Conservation (phyloP, 1,140 invertebrate species). For the Papilio polyxenes region DNA sequence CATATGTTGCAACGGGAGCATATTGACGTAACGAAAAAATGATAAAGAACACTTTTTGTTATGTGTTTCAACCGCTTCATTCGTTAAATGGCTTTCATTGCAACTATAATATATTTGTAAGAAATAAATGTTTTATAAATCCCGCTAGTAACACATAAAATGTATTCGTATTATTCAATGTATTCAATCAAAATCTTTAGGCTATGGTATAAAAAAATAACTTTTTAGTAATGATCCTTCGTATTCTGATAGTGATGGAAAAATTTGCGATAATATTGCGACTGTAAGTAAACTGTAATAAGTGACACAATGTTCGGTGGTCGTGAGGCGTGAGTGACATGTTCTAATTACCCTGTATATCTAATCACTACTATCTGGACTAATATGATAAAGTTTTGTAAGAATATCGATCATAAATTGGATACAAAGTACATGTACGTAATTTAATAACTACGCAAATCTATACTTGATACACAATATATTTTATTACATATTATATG, state of each 20-base stretch:
- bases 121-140: not conserved
- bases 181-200: not conserved
- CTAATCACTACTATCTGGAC: conserved; percentile 14
- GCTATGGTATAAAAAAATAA: not conserved
- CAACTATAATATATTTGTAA: not conserved
- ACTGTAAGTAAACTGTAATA: not conserved
- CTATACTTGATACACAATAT: not conserved
- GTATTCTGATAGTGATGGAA: not conserved
- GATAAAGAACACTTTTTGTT: not conserved
- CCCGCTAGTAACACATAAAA: not conserved
- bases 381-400: conserved; percentile 4
- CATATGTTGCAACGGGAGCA: not conserved
- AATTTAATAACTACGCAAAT: not conserved
- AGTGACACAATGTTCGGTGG: not conserved
- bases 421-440: not conserved
- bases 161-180: not conserved
- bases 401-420: conserved; percentile 24
- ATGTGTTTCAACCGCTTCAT: not conserved
- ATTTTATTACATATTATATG: not conserved
- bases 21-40: not conserved
- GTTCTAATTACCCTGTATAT: conserved; percentile 11
- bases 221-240: not conserved
- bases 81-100: not conserved
- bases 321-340: not conserved
- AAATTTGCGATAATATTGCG: not conserved